Base-by-base conservation (phyloP, 2,888 invertebrate species). In the Linhomoeus sp. region DNA sequence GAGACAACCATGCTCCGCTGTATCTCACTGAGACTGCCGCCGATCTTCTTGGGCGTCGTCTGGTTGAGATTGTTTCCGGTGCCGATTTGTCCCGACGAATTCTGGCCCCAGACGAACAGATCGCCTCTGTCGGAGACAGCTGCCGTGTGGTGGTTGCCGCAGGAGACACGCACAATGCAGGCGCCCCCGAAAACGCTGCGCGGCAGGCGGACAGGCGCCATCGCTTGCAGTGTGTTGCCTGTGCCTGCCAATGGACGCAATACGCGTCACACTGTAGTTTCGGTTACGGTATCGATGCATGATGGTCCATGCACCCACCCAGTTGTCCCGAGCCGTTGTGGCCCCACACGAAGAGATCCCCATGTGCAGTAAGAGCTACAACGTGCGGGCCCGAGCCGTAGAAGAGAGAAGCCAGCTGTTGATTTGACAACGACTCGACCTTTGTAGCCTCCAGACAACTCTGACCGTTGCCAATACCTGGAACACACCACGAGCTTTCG, bases 71-170 rank as follows among this genome's bases (percentile, higher is more conserved):
- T 50, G 35, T 37, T 47, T n/a, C 45, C 50, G 24, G 24, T 33
- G 20, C 52, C 48, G 3, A 75, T 69, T 64, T 76, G 75, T 2
- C 75, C 74, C 54, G 70, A 72, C 54, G 72, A 72, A 55, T 76
- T 76, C 58, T 75, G 73, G 7, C 76, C 75, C 75, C 75, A 76
- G 1, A 73, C 72, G 58, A 67, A 75, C 14, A 76, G 70, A 65
- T 75, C 73, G 47, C 76, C 76, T 29, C 72, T 71, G 24, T 61
- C 60, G 2, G 74, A 73, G 0, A 76, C 62, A 20, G 71, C 75
- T 52, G 76, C 55, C 1, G 73, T 73, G 60, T 75, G 75, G 59
- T 74, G 72, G 55, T 72, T 71, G 20, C 76, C 76, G 60, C 75
- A 76, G 1, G 75, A 72, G 19, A 76, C 64, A 51, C 71, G 67